Evolutionary conservation across 2,888 invertebrate species (phyloP), one percentile per base, ranked within the genome.

Genomic region (Xestia c-nigrum): DNA sequence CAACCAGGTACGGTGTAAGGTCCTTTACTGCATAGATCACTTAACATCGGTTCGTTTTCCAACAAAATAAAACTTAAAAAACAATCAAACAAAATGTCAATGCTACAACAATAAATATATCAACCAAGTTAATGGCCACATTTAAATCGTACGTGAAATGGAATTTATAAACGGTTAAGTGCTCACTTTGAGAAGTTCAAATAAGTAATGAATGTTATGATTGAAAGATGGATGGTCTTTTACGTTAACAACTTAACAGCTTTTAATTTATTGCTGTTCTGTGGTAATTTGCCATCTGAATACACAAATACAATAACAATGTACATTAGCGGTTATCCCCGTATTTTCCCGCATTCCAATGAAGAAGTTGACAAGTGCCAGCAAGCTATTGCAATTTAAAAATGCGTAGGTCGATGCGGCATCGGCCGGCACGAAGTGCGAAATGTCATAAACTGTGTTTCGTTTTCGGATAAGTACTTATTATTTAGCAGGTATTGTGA

Each of bases 101-200:
- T 46, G 47, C 46, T 7, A 47, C 52, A 52, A 46, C 24, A 52
- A 38, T 7, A 55, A 52, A 38, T 7, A 55, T 31, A 80, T 73
- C 47, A 64, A 64, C 63, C 19, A 50, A 80, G 52, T 55, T 81
- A 31, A 81, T 31, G 24, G 55, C 21, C 63, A 55, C 81, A 74
- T 31, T 57, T 74, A 47, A 19, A 47, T 47, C n/a, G 40, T 50
- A 68, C 19, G 3, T 67, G 4, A 24, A 80, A 63, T 63, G 61
- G 74, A 77, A 46, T 52, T n/a, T 61, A 52, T 81, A 81, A 81
- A 63, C 61, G 74, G 24, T n/a, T 31, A 46, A 76, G 43, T 65
- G 82, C 21, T 46, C 65, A 38, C 31, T 64, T 38, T 81, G 76
- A 55, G 50, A 57, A 43, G 43, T 81, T 81, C 3, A 57, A 78